A percentile compares a stretch with the other conserved stretches of the same genome.
Evolutionary conservation across 2,113 vertebrate genomes (phyloP).

Genomic region (Ia io): DNA sequence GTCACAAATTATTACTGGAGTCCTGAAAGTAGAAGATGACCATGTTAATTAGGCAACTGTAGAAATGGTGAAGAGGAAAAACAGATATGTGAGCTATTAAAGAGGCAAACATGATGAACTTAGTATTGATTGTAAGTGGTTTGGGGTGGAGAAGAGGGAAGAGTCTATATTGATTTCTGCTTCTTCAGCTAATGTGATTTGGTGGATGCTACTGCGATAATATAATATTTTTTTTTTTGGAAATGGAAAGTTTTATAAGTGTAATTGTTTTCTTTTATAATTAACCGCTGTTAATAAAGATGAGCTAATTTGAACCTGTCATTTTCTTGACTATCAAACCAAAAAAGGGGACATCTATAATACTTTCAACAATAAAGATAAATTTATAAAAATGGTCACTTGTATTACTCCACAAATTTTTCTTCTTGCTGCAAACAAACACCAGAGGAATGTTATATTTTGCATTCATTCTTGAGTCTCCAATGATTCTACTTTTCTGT

Average conservation of each 20-base stretch:
- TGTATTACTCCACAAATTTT: neutral
- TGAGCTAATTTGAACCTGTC: neutral
- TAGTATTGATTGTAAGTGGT: neutral
- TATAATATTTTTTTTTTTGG: neutral
- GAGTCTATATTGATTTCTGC: neutral
- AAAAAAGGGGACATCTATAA: neutral
- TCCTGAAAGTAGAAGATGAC: neutral
- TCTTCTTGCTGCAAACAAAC: slow-evolving; percentile 1
- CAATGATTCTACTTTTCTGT: neutral
- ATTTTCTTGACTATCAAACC: neutral
- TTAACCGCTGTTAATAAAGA: neutral
- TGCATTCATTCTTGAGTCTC: slow-evolving; percentile 4
- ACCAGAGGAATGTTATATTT: neutral
- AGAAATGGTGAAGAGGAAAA: neutral
- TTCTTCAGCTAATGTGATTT: neutral
- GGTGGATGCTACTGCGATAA: neutral
- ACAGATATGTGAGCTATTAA: neutral
- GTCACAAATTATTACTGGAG: neutral
- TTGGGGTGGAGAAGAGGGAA: neutral
- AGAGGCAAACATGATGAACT: neutral
- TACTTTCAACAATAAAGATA: too few relatives aligned
- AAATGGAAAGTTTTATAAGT: neutral
- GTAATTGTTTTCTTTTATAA: neutral
- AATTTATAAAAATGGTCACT: neutral
- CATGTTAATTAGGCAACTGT: too few relatives aligned